These are phyloP conservation scores for Lethenteron reissneri DNA, from an alignment of 2,113 vertebrate genomes.

Conservation along the genomic window DNA sequence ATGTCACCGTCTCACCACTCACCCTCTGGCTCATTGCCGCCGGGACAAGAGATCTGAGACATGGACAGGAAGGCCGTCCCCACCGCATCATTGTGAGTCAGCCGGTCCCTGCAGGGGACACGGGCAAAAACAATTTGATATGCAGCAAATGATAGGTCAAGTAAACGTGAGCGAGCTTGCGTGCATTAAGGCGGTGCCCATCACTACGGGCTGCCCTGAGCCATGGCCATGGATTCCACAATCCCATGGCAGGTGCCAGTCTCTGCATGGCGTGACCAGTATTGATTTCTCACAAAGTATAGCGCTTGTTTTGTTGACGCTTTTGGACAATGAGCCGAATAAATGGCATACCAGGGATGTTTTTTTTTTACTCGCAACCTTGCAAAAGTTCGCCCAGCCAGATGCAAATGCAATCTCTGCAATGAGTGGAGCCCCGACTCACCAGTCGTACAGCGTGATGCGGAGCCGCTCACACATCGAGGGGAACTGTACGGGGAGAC, in stretches of 20 bases:
- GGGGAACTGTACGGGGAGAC: slow-evolving; percentile 18
- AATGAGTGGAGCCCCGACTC: slow-evolving; percentile 4
- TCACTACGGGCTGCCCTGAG: not conserved
- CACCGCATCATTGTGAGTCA: slow-evolving; percentile 4
- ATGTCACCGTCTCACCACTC: too few relatives aligned
- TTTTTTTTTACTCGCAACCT: not conserved
- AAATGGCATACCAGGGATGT: not conserved
- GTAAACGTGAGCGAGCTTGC: not conserved
- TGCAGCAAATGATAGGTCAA: not conserved
- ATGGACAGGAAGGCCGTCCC: slow-evolving; percentile 16
- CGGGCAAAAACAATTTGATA: not conserved
- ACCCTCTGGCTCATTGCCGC: slow-evolving; percentile 6
- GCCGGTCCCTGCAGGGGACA: slow-evolving; percentile 11
- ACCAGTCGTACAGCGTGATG: slow-evolving; percentile 22
- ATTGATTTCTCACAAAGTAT: not conserved
- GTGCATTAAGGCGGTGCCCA: not conserved
- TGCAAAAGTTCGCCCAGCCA: not conserved
- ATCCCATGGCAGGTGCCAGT: too few relatives aligned
- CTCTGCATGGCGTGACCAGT: too few relatives aligned
- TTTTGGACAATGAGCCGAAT: not conserved
- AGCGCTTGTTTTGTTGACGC: not conserved
- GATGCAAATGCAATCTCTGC: not conserved
- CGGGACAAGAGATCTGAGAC: slow-evolving; percentile 18
- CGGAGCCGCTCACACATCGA: slow-evolving; percentile 23
- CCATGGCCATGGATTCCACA: too few relatives aligned